Conservation (phyloP, 2,888 invertebrate species). For the Cantharis nigra region DNA sequence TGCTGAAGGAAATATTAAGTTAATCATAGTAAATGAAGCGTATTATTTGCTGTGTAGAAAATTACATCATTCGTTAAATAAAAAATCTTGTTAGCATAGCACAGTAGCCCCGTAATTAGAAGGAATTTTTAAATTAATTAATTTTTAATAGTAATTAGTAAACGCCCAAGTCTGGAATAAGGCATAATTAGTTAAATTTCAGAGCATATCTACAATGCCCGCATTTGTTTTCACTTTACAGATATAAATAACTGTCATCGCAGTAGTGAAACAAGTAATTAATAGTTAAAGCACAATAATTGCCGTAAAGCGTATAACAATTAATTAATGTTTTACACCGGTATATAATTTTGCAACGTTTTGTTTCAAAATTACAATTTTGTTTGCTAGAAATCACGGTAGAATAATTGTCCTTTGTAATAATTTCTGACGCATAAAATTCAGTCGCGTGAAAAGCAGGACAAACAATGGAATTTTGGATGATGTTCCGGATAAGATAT, state of each 20-base stretch:
- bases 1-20: neutral
- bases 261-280: constrained; percentile 26
- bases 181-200: neutral
- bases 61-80: neutral
- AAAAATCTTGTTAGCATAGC: neutral
- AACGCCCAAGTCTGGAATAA: neutral
- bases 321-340: constrained; percentile 46
- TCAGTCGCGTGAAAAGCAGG: constrained; percentile 47
- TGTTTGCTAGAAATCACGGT: constrained; percentile 47
- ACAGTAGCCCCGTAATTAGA: neutral
- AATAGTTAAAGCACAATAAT: constrained; percentile 29
- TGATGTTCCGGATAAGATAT: constrained; percentile 36
- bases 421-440: constrained; percentile 47
- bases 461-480: constrained; percentile 49
- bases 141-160: neutral
- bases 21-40: neutral
- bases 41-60: neutral
- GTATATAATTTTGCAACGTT: constrained; percentile 39
- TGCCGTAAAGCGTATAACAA: constrained; percentile 44
- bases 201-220: neutral
- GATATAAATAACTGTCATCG: constrained; percentile 31
- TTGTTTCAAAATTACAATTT: constrained; percentile 40
- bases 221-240: constrained; percentile 23
- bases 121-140: neutral
- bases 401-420: constrained; percentile 49